These are phyloP conservation scores for Albula goreensis DNA, from an alignment of 2,113 vertebrate species.

Conservation along the genomic window DNA sequence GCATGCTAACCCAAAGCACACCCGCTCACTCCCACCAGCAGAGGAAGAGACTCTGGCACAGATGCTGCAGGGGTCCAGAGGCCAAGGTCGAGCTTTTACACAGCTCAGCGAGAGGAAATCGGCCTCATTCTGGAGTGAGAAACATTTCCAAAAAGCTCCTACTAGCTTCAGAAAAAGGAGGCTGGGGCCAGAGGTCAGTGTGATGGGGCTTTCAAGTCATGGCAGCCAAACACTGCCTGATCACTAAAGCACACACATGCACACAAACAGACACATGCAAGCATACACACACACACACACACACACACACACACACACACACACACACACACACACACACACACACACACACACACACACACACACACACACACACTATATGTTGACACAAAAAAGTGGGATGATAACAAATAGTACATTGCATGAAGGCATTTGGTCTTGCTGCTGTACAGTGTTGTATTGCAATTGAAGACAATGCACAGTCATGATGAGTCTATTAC, in stretches of 20 bases:
- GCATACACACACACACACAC: neutral
- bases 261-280: neutral
- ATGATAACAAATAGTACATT: too few species aligned
- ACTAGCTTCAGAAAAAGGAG: neutral
- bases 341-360: too few species aligned
- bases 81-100: neutral
- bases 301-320: neutral
- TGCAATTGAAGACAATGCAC: neutral
- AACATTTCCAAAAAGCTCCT: constrained; percentile 21
- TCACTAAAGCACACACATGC: neutral
- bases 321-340: too few species aligned
- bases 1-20: too few species aligned
- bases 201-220: neutral
- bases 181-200: neutral
- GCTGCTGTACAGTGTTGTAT: neutral
- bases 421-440: too few species aligned
- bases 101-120: constrained; percentile 14
- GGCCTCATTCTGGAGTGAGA: constrained; percentile 19
- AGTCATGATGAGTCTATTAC: neutral
- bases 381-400: neutral
- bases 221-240: neutral
- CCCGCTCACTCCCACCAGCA: neutral
- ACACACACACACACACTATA: too few species aligned
- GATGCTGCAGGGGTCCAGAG: too few species aligned
- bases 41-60: neutral